Evolutionary conservation across 2,797 vertebrate species (phyloP), one percentile per base, ranked within the genome.

Genomic region (Percopsis omiscomaycus): DNA sequence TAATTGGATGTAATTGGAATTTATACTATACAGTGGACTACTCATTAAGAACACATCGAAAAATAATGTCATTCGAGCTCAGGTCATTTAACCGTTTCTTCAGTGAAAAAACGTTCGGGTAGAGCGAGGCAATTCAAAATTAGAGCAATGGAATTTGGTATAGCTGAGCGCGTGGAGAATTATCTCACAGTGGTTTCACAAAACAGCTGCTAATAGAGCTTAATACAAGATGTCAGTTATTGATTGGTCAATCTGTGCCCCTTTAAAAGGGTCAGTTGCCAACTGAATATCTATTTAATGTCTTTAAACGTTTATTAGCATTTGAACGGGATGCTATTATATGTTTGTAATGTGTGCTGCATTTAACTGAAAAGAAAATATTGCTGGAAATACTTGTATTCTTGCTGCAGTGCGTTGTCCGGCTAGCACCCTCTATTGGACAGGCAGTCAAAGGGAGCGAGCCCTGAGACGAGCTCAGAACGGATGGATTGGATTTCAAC

Each of bases 1-100:
- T 98, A 98, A 98, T 96, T 96, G 94, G 93, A 94, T 96, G 94
- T 96, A 96, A 95, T 96, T 95, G 93, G 92, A 96, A 96, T 96
- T 95, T 96, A 95, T 95, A 94, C 93, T 89, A 80, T 92, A 93
- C 93, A 94, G 92, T 92, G 92, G 78, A 91, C 87, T 92, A 95
- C 93, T 94, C 92, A 93, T 92, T 93, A 93, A 91, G 92, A 90
- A 91, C 90, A 88, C 88, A 91, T 92, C 88, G 90, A 88, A 92
- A 89, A 90, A 89, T 90, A 91, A 92, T 91, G 90, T 92, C 82
- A 71, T 88, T 90, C 89, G 84, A 88, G 90, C 86, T 91, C 88
- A 92, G 90, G 91, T 91, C 90, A 92, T 92, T 92, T 91, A 90
- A 89, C 90, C 89, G 84, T 89, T 91, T 90, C 87, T 87, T 74